These are phyloP conservation scores for Papilio polytes DNA, from an alignment of 1,140 invertebrate genomes.

Conservation along the genomic window DNA sequence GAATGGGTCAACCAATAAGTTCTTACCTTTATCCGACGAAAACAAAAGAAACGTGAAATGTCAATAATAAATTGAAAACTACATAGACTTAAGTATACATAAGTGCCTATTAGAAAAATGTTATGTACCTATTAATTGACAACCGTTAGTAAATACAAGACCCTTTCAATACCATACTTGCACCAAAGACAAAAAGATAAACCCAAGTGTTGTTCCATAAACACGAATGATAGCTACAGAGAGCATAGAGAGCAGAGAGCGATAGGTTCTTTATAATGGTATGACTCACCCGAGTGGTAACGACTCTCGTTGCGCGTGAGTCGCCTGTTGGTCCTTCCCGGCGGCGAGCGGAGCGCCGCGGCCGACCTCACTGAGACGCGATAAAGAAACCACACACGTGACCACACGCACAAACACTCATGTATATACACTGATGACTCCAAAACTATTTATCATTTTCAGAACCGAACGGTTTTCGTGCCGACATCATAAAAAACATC, in stretches of 20 bases:
- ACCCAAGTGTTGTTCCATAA: not conserved
- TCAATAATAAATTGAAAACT: not conserved
- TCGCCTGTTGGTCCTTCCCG: conserved; percentile 92
- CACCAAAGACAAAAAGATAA: conserved; percentile 23
- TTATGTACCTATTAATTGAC: not conserved
- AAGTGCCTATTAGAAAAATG: not conserved
- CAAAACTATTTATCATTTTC: conserved; percentile 50
- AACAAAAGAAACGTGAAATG: not conserved
- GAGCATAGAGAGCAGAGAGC: conserved; percentile 29
- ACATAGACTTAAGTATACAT: not conserved
- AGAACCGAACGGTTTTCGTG: conserved; percentile 52
- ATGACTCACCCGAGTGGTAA: conserved; percentile 96
- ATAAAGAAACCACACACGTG: conserved; percentile 62
- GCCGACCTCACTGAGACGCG: conserved; percentile 72
- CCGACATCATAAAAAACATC: conserved; percentile 37
- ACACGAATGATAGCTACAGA: conserved; percentile 27
- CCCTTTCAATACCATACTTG: not conserved
- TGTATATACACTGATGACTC: conserved; percentile 60
- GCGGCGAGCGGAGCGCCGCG: conserved; percentile 83
- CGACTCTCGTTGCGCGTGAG: conserved; percentile 97
- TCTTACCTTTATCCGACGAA: not conserved
- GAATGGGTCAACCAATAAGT: not conserved
- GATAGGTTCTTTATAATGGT: conserved; percentile 54
- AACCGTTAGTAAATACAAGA: conserved; percentile 25
- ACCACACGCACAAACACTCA: conserved; percentile 63